Conservation (phyloP, 2,797 vertebrate species). For the Crocidura indochinensis region DNA sequence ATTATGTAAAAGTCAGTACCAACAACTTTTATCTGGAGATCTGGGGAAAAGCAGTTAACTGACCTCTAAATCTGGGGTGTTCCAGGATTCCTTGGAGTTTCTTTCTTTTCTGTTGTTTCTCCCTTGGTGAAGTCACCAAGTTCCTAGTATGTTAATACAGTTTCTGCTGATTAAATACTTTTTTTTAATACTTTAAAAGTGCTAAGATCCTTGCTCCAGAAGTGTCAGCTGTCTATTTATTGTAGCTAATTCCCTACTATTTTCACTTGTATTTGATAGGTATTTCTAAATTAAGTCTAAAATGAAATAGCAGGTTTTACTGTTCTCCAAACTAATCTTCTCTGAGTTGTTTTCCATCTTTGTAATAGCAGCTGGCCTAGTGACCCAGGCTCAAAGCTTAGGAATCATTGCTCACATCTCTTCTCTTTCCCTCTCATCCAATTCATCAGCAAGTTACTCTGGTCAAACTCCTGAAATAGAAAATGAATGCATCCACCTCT, state of each 20-base stretch:
- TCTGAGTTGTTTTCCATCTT: slow-evolving; percentile 22
- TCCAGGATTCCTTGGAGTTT: background rate
- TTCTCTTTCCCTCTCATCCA: slow-evolving; percentile 57
- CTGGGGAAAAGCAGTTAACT: slow-evolving; percentile 5
- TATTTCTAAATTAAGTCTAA: slow-evolving; percentile 70
- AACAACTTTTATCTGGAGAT: slow-evolving; percentile 36
- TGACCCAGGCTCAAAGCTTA: slow-evolving; percentile 58
- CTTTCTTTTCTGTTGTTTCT: background rate
- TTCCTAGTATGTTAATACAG: slow-evolving; percentile 21
- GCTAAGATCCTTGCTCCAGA: background rate
- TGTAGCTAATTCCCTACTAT: slow-evolving; percentile 57
- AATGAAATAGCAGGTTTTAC: slow-evolving; percentile 67
- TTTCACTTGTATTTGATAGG: slow-evolving; percentile 51
- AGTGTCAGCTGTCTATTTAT: slow-evolving; percentile 57
- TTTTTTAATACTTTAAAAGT: too few relatives aligned
- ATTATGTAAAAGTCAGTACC: slow-evolving; percentile 40
- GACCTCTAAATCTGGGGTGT: slow-evolving; percentile 39
- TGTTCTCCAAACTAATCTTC: slow-evolving; percentile 54
- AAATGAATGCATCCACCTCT: slow-evolving; percentile 27
- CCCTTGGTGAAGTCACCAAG: background rate
- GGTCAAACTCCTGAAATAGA: slow-evolving; percentile 54
- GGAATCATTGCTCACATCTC: slow-evolving; percentile 4
- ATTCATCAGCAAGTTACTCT: slow-evolving; percentile 17
- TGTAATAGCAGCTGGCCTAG: slow-evolving; percentile 17
- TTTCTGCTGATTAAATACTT: slow-evolving; percentile 34